Base-by-base conservation (phyloP, 1,140 invertebrate genomes). In the Nebria ingens region DNA sequence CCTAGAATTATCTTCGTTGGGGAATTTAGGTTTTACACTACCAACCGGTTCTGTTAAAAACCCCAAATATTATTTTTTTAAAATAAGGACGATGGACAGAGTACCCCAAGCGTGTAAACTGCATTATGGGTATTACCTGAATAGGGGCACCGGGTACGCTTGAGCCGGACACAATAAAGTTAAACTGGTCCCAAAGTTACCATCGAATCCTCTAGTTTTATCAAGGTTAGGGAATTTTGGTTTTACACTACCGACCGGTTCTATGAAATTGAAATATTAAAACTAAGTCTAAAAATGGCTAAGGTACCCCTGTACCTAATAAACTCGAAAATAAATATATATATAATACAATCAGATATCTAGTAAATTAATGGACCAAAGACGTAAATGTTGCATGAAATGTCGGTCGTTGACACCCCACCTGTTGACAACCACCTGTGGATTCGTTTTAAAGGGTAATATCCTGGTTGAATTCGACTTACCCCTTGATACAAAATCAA, bases 91-190 rank as follows among this genome's bases (percentile, higher is more conserved):
- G 25, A n/a, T 34, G 25, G 25, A 34, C n/a, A 34, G 25, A n/a
- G n/a, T n/a, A n/a, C n/a, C n/a, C n/a, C n/a, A n/a, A n/a, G n/a
- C n/a, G n/a, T 34, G 25, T 34, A 34, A 9, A 34, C 6, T 34
- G 6, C 25, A 34, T n/a, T n/a, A n/a, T n/a, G n/a, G n/a, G n/a
- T n/a, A n/a, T 34, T 75, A 82, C 79, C 80, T 79, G 74, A 77
- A 76, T 34, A 71, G 61, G 52, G 80, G 79, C 65, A 80, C 75
- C 56, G 83, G 83, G 71, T 75, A 85, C 12, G 79, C 79, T 72
- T 84, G 80, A 23, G 79, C 79, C 20, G 79, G 81, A 70, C 81
- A 83, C 50, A 79, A 72, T 45, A 83, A 68, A 56, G 81, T 79
- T 25, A 77, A 70, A 23, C 65, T 71, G 51, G 70, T 63, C 13